Evolutionary conservation across 2,888 invertebrate genomes (phyloP), one percentile per base, ranked within the genome.

Genomic region (Nephrotoma appendiculata): DNA sequence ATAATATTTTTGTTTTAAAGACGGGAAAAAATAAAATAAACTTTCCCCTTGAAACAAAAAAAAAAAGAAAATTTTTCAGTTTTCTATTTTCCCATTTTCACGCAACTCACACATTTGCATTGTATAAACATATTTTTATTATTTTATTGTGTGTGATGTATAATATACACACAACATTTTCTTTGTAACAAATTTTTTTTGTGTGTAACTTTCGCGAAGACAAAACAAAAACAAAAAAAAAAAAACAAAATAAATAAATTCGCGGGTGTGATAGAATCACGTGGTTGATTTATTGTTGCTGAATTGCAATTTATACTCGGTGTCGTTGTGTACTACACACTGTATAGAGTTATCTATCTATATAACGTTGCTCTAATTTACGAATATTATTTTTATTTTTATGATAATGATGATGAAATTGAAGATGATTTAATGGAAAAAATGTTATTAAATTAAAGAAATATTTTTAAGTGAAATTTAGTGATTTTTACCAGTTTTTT

Each of bases 91-190:
- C 84, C 84, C 84, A 84, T 84, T 84, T 84, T 84, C 84, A 84
- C 84, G 84, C 41, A 84, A 84, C 84, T 84, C 84, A 84, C 84
- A 84, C 84, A 84, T 84, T 83, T 84, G 84, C 83, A 83, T 83
- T 84, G 5, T 31, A 9, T 41, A 41, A 11, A 42, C 42, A 15
- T 5, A 6, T 42, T 41, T 41, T 41, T 83, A 9, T 83, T 83
- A 41, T 83, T 83, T 41, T 83, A 11, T n/a, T 83, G 84, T 84
- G 84, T 84, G 84, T 84, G n/a, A 15, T 42, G 12, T 84, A 41
- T 12, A 12, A 48, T 31, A 6, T 71, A 71, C 71, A 71, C 71
- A 71, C 9, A 71, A 71, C 11, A 31, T 71, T 31, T 71, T 71
- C 71, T 71, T 71, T 71, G 71, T 71, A 71, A 71, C 71, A 71